Base-by-base conservation (phyloP, 37 sponge, comb jelly and placozoan species). In the Cliona cf. orientalis region DNA sequence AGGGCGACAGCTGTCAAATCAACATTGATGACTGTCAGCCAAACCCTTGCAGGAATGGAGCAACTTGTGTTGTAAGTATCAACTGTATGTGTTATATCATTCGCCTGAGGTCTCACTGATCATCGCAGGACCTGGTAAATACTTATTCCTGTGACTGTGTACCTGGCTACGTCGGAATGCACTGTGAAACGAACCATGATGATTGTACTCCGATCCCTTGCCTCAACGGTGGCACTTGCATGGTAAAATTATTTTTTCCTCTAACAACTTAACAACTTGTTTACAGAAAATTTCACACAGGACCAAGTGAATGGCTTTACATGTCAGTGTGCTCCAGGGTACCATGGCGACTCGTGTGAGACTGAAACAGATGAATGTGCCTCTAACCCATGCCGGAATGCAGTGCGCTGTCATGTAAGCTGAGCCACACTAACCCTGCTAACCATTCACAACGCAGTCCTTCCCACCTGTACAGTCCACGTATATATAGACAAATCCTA, bases 251-350 rank as follows among this genome's bases (percentile, higher is more conserved):
- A n/a, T n/a, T n/a, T n/a, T n/a, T n/a, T n/a, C n/a, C n/a, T n/a
- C n/a, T n/a, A n/a, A n/a, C n/a, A n/a, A n/a, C n/a, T n/a, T 63
- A n/a, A n/a, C n/a, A n/a, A n/a, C n/a, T n/a, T n/a, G n/a, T n/a
- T n/a, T n/a, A n/a, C n/a, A n/a, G n/a, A n/a, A n/a, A n/a, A 26
- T 12, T 19, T 19, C 11, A 32, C 11, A 17, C 42, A 85, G 86
- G 86, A 85, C 35, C 2, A 40, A 36, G 46, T 85, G 5, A 69
- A 69, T 42, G 72, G 63, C 17, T 85, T 42, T 58, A 14, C 28
- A 9, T 89, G 89, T 29, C 25, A 33, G 28, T 89, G 89, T 83
- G 38, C n/a, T 9, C 37, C 59, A 2, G 89, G 89, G 2, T 89
- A 36, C 23, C 28, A 26, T 63, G 89, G 89, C 28, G 42, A 21